Evolutionary conservation across 2,113 vertebrate species (phyloP).

Genomic region (Antechinus flavipes): DNA sequence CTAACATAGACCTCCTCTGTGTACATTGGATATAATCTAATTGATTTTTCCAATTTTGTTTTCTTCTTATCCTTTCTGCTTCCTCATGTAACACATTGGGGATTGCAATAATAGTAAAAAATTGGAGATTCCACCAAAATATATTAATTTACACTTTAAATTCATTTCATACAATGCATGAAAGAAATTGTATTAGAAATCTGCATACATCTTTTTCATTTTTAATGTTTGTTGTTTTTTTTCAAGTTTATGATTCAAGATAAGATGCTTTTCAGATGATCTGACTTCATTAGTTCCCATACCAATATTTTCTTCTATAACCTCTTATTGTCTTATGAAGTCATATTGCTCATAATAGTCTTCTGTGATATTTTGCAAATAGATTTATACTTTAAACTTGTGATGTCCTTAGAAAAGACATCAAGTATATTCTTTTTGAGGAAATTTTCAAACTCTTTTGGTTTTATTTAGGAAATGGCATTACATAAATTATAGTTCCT

Average conservation of each 20-base stretch:
- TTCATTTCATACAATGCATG: neutral
- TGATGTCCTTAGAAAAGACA: neutral
- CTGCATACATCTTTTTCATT: neutral
- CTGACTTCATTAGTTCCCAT: neutral
- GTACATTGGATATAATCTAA: neutral
- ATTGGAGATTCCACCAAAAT: neutral
- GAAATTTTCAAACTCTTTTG: neutral
- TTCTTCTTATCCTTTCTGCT: neutral
- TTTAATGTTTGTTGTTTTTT: neutral
- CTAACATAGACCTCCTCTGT: neutral
- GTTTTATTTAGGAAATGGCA: neutral
- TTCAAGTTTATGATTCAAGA: neutral
- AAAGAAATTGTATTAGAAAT: neutral
- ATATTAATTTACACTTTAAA: too few relatives aligned
- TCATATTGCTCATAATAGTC: neutral
- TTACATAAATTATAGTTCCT: neutral
- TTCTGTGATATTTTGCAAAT: neutral
- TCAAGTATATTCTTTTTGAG: neutral
- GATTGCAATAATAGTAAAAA: neutral
- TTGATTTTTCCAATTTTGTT: neutral
- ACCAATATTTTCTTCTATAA: neutral
- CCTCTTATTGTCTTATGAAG: neutral
- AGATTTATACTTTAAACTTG: neutral
- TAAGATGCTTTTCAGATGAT: neutral
- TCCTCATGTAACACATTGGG: neutral